Evolutionary conservation across 2,113 vertebrate genomes (phyloP).

Genomic region (Macrotis lagotis): DNA sequence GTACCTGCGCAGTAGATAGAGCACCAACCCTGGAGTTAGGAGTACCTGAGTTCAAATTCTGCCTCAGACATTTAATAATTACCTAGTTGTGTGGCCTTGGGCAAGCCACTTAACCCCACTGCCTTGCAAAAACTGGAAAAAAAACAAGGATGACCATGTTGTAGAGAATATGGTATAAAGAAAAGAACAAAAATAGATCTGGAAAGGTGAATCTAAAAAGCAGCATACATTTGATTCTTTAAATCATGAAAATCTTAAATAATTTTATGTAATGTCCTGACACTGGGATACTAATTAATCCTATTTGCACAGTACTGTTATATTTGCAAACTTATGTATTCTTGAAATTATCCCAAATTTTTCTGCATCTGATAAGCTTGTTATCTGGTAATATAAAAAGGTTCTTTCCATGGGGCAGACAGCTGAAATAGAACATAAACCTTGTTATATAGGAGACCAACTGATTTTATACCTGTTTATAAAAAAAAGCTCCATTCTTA

Average conservation of each 20-base stretch:
- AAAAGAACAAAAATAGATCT: constrained; percentile 44
- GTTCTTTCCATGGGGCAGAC: constrained; percentile 5
- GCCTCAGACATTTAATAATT: no score
- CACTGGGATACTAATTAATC: constrained; percentile 5
- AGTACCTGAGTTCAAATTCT: no score
- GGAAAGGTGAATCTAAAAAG: background rate
- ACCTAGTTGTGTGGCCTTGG: no score
- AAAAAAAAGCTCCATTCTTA: constrained; percentile 6
- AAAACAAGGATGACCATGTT: no score
- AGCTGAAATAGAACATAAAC: constrained; percentile 29
- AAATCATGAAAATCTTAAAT: constrained; percentile 19
- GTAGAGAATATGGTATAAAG: constrained; percentile 37
- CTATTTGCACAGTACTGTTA: constrained; percentile 36
- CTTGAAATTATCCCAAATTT: constrained; percentile 24
- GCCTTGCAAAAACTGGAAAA: no score
- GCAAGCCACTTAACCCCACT: no score
- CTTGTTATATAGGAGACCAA: background rate
- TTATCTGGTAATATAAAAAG: constrained; percentile 12
- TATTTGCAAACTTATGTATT: constrained; percentile 14
- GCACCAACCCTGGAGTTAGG: no score
- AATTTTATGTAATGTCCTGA: background rate
- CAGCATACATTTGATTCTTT: background rate
- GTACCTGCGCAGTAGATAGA: no score
- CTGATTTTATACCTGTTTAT: background rate
- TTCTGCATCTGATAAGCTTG: background rate